Evolutionary conservation across 1,140 invertebrate genomes (phyloP).

Genomic region (Cydia amplana): DNA sequence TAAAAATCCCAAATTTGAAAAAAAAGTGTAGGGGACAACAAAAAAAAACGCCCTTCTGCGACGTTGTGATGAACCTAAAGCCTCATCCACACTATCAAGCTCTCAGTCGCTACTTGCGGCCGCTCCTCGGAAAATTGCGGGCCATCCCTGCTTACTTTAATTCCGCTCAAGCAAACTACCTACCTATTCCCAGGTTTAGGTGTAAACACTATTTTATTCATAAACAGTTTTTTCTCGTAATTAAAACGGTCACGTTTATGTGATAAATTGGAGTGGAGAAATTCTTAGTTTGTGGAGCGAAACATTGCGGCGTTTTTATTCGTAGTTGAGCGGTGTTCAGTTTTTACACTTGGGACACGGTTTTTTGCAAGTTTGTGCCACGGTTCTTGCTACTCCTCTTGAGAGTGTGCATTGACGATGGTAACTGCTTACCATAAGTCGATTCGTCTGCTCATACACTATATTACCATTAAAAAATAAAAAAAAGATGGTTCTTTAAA

Average conservation of each 20-base stretch:
- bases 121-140: constrained; percentile 11
- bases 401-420: too few relatives aligned
- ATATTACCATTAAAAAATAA: too few relatives aligned
- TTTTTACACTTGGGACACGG: neutral
- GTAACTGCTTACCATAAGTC: too few relatives aligned
- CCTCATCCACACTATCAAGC: neutral
- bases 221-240: constrained; percentile 21
- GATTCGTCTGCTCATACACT: too few relatives aligned
- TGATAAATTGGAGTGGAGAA: constrained; percentile 8
- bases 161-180: constrained; percentile 1
- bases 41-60: too few relatives aligned
- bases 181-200: constrained; percentile 6
- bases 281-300: neutral
- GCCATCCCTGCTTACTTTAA: constrained; percentile 9
- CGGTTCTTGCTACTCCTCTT: too few relatives aligned
- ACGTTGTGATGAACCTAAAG: neutral
- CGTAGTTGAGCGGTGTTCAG: neutral
- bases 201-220: constrained; percentile 13
- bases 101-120: neutral
- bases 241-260: neutral
- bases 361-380: too few relatives aligned
- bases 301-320: neutral
- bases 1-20: too few relatives aligned
- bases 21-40: too few relatives aligned
- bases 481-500: too few relatives aligned